Base-by-base conservation (phyloP, 2,888 invertebrate genomes). In the Bimastos eiseni region DNA sequence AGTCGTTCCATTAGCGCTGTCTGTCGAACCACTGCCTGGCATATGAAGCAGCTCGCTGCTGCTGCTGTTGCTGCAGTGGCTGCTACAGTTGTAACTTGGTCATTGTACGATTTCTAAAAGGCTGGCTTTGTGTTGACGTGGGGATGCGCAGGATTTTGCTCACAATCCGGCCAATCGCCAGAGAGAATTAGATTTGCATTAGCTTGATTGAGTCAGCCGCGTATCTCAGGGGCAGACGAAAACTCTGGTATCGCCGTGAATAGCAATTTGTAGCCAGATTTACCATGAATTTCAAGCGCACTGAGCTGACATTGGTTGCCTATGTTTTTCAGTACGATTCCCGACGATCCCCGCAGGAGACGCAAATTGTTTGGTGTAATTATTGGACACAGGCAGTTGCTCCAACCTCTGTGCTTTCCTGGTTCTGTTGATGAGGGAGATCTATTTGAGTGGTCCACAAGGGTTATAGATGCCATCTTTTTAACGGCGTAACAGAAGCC, bases 141-240 rank as follows among this genome's bases (percentile, higher is more conserved):
- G 70, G n/a, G 70, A 70, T n/a, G 70, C 70, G 70, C 70, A 70
- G 70, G 70, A 70, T 70, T 70, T 70, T 70, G 70, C 70, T 70
- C 70, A 70, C 70, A 70, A 70, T 70, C 70, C 70, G 70, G 70
- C 70, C 70, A 70, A 70, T 70, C 86, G 86, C 34, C 36, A 86
- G 36, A 86, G 86, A 37, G 86, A 86, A 86, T 86, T 86, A 86
- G 86, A 86, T 86, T 86, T 86, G 86, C 86, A 37, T 86, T 86
- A 86, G 86, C 86, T 86, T 86, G 86, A 86, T 86, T 86, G 86
- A 86, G 86, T 36, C 36, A 86, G 36, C 86, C 86, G 36, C 19
- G 34, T 37, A 37, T 37, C 86, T 86, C 86, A 70, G 70, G 70
- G 70, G 70, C 70, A 70, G 70, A 70, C n/a, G 70, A 70, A 70